Conservation (phyloP, 2,797 vertebrate species). For the Leuciscus waleckii region DNA sequence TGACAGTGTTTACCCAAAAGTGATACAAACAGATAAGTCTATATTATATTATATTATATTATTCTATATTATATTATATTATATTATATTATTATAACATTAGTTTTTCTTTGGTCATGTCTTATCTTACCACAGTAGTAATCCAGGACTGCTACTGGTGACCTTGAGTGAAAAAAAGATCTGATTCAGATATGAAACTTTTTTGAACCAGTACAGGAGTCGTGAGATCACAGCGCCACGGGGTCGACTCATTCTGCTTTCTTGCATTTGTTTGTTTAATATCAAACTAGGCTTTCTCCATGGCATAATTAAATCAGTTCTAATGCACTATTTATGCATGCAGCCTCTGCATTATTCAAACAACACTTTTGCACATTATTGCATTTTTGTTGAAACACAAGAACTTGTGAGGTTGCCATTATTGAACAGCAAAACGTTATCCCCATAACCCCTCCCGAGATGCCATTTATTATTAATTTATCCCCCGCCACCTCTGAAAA, state of each 20-base stretch:
- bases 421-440: constrained; percentile 69
- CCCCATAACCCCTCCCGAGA: constrained; percentile 63
- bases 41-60: too few relatives aligned
- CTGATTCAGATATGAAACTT: constrained; percentile 16
- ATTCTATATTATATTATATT: too few relatives aligned
- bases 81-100: not conserved
- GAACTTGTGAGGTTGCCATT: constrained; percentile 71
- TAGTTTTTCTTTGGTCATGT: not conserved
- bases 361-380: constrained; percentile 81
- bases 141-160: not conserved
- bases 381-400: constrained; percentile 74
- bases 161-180: not conserved
- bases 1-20: too few relatives aligned
- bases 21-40: too few relatives aligned
- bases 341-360: constrained; percentile 81
- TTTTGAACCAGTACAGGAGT: constrained; percentile 23
- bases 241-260: constrained; percentile 70
- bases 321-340: constrained; percentile 84
- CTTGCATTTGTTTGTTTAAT: constrained; percentile 77
- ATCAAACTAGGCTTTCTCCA: constrained; percentile 71
- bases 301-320: constrained; percentile 82
- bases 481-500: constrained; percentile 51
- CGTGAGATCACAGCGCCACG: constrained; percentile 66
- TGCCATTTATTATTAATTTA: constrained; percentile 80
- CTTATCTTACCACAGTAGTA: not conserved